Evolutionary conservation across 2,113 vertebrate species (phyloP).

Genomic region (Zosterops pallidus): DNA sequence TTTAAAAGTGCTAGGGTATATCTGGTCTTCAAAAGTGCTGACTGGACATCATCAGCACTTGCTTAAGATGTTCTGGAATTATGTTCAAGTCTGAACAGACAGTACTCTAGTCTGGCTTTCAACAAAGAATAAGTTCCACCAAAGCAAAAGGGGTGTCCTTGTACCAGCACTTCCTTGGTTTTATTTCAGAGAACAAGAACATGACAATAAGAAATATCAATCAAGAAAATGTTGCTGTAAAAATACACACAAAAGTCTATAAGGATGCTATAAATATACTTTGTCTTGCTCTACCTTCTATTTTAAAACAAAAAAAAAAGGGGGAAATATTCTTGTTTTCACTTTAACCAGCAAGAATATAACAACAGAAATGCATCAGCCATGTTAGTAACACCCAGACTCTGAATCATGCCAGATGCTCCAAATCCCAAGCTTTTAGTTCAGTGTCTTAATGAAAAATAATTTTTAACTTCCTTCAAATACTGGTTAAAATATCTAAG

Average conservation of each 20-base stretch:
- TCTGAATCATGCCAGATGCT: neutral
- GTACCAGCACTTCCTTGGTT: neutral
- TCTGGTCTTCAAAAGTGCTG: neutral
- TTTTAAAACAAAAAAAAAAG: neutral
- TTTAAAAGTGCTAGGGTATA: neutral
- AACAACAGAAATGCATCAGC: neutral
- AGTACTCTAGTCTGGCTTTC: neutral
- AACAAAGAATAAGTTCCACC: neutral
- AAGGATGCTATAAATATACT: neutral
- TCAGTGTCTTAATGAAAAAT: neutral
- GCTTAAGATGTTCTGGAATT: neutral
- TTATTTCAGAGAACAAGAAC: neutral
- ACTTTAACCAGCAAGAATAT: neutral
- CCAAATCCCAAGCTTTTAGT: neutral
- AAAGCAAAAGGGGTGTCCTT: neutral
- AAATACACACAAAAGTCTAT: neutral
- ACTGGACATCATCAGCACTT: neutral
- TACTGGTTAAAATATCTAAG: neutral
- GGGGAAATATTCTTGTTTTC: neutral
- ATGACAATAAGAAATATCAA: neutral
- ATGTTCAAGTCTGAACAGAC: neutral
- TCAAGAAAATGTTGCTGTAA: neutral
- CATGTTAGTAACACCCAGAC: neutral
- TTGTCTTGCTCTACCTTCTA: neutral
- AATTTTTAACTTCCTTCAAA: neutral